Evolutionary conservation across 2,888 invertebrate genomes (phyloP), one percentile per base, ranked within the genome.

Genomic region (Epirrhoe alternata): DNA sequence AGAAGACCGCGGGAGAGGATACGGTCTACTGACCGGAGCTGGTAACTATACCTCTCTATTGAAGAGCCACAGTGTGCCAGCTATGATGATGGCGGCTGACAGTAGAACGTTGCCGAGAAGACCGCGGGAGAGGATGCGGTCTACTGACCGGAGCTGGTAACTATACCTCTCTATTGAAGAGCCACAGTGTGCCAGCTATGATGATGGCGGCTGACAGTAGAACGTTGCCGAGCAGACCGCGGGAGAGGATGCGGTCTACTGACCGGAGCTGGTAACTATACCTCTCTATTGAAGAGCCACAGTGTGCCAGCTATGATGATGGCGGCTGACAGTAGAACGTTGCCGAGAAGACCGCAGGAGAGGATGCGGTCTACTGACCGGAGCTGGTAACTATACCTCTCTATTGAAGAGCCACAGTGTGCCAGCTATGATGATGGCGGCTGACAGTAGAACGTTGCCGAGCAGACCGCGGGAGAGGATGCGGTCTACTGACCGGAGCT

Each of bases 351-450:
- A 38, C 95, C 94, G 70, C 96, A 95, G 0, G 98, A 99, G 65
- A 99, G 97, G 96, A 99, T 99, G 24, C 98, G 97, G 92, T 99
- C 99, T n/a, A 99, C 99, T 0, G 99, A n/a, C n/a, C n/a, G n/a
- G n/a, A n/a, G n/a, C n/a, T n/a, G n/a, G n/a, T n/a, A n/a, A n/a
- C n/a, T n/a, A 6, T 12, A 45, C 45, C 45, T 45, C 45, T 81
- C 97, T 95, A 84, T 98, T 98, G 88, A 99, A 99, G 14, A 99
- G 98, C 98, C 98, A 99, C 16, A 99, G 94, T 0, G 99, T 99
- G 61, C 99, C 99, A 8, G 96, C 94, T 67, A 99, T 98, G 80
- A 99, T 99, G 82, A 99, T 98, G 74, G 96, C 94, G 12, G 99
- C 98, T 0, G 99, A 98, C 12, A 99, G 92, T 59, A 99, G 92